Percentiles rank a stretch among this genome's conserved stretches.
Evolutionary conservation across 2,797 vertebrate genomes (phyloP).

Genomic region (Harpagifer antarcticus): DNA sequence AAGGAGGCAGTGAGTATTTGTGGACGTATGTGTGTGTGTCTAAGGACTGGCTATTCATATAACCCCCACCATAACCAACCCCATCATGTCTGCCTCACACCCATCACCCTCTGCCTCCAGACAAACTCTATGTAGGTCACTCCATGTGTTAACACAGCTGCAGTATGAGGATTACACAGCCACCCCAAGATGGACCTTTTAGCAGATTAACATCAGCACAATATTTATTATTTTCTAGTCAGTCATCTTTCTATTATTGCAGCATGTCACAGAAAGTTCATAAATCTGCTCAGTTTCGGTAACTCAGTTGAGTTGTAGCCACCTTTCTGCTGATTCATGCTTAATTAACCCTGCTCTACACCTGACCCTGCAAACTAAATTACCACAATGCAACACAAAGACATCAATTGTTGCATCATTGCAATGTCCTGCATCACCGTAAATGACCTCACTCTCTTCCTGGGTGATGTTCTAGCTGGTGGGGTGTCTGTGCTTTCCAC

Average conservation of each 20-base stretch:
- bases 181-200: constrained; percentile 59
- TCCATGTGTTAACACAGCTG: constrained; percentile 52
- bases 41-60: constrained; percentile 26
- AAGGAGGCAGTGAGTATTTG: constrained; percentile 10
- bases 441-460: constrained; percentile 38
- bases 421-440: constrained; percentile 17
- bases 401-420: constrained; percentile 27
- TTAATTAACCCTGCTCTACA: constrained; percentile 9
- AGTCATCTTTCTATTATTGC: not conserved
- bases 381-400: constrained; percentile 25
- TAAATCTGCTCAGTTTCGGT: constrained; percentile 16
- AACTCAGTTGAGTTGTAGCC: not conserved
- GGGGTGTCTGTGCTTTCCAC: constrained; percentile 31
- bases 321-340: constrained; percentile 47
- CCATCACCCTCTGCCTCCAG: constrained; percentile 67
- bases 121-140: constrained; percentile 78
- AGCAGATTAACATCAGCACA: constrained; percentile 49
- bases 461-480: constrained; percentile 34
- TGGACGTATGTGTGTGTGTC: constrained; percentile 6
- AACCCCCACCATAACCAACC: constrained; percentile 9
- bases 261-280: constrained; percentile 1
- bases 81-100: constrained; percentile 38
- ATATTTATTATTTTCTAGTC: constrained; percentile 28
- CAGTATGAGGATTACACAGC: constrained; percentile 75
- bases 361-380: constrained; percentile 33